Conservation (phyloP, 2,797 vertebrate species). For the Dendrocincla tyrannina region DNA sequence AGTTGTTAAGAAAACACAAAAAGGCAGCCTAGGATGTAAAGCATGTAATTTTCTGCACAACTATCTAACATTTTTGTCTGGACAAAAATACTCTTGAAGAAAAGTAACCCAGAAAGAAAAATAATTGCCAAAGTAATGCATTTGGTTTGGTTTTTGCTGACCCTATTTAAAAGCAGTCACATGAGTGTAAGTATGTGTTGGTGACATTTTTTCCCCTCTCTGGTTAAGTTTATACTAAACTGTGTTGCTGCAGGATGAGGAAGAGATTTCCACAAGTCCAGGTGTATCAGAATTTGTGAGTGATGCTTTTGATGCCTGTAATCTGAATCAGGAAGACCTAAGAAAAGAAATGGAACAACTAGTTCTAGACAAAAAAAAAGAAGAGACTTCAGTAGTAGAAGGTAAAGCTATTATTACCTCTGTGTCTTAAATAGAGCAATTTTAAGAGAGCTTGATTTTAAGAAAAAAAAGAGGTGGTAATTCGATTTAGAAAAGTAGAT, state of each 20-base stretch:
- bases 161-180: background rate
- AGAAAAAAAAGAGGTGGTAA: background rate
- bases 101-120: background rate
- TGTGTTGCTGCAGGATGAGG: constrained; percentile 82
- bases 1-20: background rate
- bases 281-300: constrained; percentile 96
- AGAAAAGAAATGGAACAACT: constrained; percentile 97
- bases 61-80: background rate
- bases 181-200: background rate
- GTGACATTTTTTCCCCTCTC: background rate
- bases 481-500: background rate
- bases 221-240: background rate
- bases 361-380: constrained; percentile 91
- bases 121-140: background rate
- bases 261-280: constrained; percentile 95
- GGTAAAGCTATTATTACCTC: constrained; percentile 73
- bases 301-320: constrained; percentile 90
- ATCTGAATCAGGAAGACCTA: constrained; percentile 91
- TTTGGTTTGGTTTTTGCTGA: background rate
- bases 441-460: background rate
- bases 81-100: background rate
- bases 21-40: background rate
- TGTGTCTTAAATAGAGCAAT: background rate
- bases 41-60: background rate
- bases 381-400: constrained; percentile 74